Evolutionary conservation across 92 coral and sea anemone species (phyloP).

Genomic region (Zoanthus solanderi): DNA sequence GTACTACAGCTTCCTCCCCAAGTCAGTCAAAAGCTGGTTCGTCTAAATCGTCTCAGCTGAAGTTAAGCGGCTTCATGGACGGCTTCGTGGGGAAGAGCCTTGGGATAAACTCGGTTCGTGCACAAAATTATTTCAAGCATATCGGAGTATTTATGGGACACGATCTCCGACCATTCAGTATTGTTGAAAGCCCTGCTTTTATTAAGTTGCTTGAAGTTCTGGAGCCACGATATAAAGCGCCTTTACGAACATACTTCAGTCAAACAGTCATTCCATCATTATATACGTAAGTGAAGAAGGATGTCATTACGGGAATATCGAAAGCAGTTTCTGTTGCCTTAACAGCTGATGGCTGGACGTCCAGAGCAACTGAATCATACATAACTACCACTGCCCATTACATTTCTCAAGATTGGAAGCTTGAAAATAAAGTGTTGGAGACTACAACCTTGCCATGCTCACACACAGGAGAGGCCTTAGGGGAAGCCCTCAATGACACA

Average conservation of each 20-base stretch:
- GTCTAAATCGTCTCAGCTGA: too few species aligned
- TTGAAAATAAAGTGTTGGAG: too few species aligned
- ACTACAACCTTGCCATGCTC: too few species aligned
- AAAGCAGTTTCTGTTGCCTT: conserved; percentile 47
- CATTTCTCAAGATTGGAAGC: too few species aligned
- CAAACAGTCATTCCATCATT: conserved; percentile 18
- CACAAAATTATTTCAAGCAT: background rate
- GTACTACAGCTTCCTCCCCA: too few species aligned
- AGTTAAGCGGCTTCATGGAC: too few species aligned
- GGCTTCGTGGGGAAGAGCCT: too few species aligned
- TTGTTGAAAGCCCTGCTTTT: conserved; percentile 35
- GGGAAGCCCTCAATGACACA: too few species aligned
- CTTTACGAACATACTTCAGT: conserved; percentile 30
- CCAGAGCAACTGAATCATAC: conserved; percentile 47
- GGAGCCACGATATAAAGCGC: conserved; percentile 48
- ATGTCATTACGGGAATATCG: conserved; percentile 25
- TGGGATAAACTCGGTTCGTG: too few species aligned
- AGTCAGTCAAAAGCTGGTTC: too few species aligned
- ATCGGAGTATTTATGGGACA: conserved; percentile 21
- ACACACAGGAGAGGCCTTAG: too few species aligned
- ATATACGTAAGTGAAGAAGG: conserved; percentile 30
- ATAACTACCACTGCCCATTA: background rate
- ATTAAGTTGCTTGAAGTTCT: conserved; percentile 27
- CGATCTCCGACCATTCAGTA: conserved; percentile 22
- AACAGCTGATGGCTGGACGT: conserved; percentile 58